phyloP scores from a whole-genome alignment of 1,140 invertebrate genomes.

The Cecropterus lyciades region DNA sequence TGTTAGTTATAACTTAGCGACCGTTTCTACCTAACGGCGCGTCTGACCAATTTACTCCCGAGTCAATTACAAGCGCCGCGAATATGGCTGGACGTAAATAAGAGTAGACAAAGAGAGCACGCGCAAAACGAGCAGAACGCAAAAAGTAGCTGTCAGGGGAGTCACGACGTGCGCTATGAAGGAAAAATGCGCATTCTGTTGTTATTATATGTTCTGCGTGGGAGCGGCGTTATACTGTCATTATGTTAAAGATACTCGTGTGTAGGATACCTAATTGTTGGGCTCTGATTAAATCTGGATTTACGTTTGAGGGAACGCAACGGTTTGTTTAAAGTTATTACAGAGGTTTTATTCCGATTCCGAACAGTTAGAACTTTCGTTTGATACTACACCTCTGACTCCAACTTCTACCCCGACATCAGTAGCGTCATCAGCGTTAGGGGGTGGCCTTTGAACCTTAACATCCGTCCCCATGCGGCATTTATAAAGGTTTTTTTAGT shows the following conservation, averaged over 20 bases:
- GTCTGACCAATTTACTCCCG: constrained; percentile 29
- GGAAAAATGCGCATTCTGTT: constrained; percentile 33
- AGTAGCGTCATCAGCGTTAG: too few species aligned
- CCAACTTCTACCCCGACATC: too few species aligned
- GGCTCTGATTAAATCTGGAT: neutral
- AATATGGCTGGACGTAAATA: constrained; percentile 56
- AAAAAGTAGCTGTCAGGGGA: constrained; percentile 65
- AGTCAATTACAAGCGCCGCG: constrained; percentile 30
- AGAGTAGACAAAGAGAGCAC: constrained; percentile 60
- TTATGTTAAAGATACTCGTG: constrained; percentile 15
- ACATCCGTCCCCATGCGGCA: too few species aligned
- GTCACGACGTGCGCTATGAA: constrained; percentile 59
- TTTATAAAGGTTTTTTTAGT: too few species aligned
- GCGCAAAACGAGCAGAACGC: constrained; percentile 50
- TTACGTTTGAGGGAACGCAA: neutral
- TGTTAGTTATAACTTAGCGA: too few species aligned
- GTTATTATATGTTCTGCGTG: constrained; percentile 24
- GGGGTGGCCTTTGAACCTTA: too few species aligned
- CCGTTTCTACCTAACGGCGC: constrained; percentile 27
- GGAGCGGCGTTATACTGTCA: constrained; percentile 23
- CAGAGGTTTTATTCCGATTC: too few species aligned
- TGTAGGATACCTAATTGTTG: constrained; percentile 5
- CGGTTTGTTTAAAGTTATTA: neutral
- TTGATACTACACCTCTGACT: too few species aligned
- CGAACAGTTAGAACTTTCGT: too few species aligned